Base-by-base conservation (phyloP, 2,888 invertebrate genomes). In the Aphidoletes aphidimyza region DNA sequence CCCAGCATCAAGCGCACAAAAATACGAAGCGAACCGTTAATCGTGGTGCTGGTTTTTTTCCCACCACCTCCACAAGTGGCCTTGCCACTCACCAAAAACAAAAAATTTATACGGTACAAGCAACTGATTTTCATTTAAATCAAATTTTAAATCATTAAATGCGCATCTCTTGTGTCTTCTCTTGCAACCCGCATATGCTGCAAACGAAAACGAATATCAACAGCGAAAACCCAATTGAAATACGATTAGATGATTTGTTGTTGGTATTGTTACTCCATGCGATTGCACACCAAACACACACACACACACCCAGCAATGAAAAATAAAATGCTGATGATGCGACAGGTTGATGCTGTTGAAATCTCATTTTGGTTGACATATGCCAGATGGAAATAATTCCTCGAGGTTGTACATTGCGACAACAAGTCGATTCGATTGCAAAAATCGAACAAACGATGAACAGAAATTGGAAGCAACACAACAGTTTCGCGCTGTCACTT, bases 111-210 rank as follows among this genome's bases (percentile, higher is more conserved):
- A 30, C 69, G 14, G 14, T 2, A 26, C 14, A 69, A 69, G 9
- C 69, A 69, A n/a, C n/a, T n/a, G n/a, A n/a, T 69, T 69, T 69
- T 69, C 69, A 69, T 69, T 69, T 69, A 30, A 69, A 69, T 69
- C 69, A 30, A 69, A 69, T 69, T 69, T 30, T 30, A 30, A 54
- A 34, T 69, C 69, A 69, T 69, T 69, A 69, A 69, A 69, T 69
- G 69, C 69, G 69, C 69, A 69, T 69, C 69, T 30, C 26, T 22
- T 14, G 69, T n/a, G n/a, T n/a, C n/a, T n/a, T n/a, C n/a, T n/a
- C n/a, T n/a, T n/a, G n/a, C n/a, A n/a, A n/a, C 34, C 34, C 69
- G 30, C 69, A 69, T 69, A 69, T 69, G 69, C 69, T 69, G n/a
- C n/a, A n/a, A n/a, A n/a, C n/a, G n/a, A n/a, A n/a, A n/a, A n/a